Percentiles rank a stretch among this genome's conserved stretches.
Conservation (phyloP, 2,888 invertebrate species). For the Hirtodrosophila histrioides region DNA sequence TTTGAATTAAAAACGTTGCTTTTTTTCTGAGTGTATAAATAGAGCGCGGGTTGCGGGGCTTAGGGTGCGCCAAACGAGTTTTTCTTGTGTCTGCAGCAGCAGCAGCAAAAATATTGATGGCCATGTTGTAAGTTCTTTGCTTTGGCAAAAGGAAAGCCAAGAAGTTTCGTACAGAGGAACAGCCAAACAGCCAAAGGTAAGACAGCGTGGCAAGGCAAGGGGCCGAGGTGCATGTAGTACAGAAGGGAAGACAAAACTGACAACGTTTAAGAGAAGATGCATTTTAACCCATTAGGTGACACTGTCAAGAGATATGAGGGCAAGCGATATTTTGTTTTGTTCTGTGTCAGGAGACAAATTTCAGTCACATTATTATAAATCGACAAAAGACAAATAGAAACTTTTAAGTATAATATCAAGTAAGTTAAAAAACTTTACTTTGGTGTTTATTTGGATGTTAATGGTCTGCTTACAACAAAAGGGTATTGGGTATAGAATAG, state of each 20-base stretch:
- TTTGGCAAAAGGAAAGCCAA: constrained; percentile 49
- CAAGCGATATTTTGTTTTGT: neutral
- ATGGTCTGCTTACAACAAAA: no score
- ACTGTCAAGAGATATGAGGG: constrained; percentile 17
- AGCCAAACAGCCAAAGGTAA: constrained; percentile 42
- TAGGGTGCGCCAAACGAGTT: constrained; percentile 70
- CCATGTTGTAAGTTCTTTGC: constrained; percentile 57
- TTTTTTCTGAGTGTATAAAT: no score
- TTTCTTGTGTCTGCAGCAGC: constrained; percentile 28
- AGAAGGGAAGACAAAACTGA: constrained; percentile 7
- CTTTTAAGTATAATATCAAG: no score
- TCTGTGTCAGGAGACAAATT: constrained; percentile 13
- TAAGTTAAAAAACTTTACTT: no score
- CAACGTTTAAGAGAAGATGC: constrained; percentile 29
- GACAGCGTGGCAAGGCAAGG: neutral
- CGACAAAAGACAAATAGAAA: neutral
- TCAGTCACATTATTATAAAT: neutral
- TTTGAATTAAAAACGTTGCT: no score
- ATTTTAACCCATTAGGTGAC: constrained; percentile 47
- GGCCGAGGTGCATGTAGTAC: neutral
- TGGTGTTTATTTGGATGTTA: no score
- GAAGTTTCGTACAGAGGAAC: constrained; percentile 34
- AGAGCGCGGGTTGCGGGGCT: neutral
- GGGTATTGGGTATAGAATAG: no score
- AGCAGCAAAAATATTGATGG: constrained; percentile 67